Percentiles rank a stretch among this genome's conserved stretches.
phyloP scores from a whole-genome alignment of 2,797 vertebrate genomes.

The Myotis myotis region DNA sequence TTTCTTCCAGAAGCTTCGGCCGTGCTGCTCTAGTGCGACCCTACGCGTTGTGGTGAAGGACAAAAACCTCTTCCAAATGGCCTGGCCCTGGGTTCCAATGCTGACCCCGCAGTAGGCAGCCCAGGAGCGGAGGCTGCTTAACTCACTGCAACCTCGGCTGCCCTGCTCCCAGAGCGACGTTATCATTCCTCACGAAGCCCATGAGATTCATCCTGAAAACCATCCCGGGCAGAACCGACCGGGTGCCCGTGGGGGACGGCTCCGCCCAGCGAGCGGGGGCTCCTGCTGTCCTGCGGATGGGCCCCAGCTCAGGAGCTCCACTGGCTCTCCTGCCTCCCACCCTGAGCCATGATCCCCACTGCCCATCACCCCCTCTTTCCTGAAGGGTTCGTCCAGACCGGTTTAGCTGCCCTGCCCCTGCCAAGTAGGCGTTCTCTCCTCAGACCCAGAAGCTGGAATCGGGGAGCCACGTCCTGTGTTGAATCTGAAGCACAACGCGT shows the following conservation, averaged over 20 bases:
- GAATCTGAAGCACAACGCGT: not conserved
- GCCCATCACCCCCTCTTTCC: too few species aligned
- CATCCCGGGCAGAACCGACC: rapidly evolving
- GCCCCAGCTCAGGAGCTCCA: not conserved
- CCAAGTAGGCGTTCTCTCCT: rapidly evolving
- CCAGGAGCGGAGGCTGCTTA: not conserved
- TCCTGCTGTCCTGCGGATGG: rapidly evolving
- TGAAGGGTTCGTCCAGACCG: rapidly evolving
- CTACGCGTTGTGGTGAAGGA: not conserved
- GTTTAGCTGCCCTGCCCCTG: not conserved
- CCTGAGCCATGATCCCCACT: not conserved
- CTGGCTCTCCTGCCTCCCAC: too few species aligned
- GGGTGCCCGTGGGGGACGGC: not conserved
- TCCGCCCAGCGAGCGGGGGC: rapidly evolving
- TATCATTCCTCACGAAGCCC: not conserved
- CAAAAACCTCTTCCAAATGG: not conserved
- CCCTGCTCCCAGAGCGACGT: not conserved
- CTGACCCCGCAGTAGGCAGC: not conserved
- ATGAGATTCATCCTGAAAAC: not conserved
- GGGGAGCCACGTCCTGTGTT: rapidly evolving
- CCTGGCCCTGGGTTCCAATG: not conserved
- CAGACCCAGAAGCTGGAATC: not conserved
- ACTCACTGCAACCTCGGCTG: not conserved
- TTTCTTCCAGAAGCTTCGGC: slow-evolving; percentile 54
- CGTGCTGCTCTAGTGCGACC: not conserved